Conservation (phyloP, 2,113 vertebrate species). For the Maccullochella peelii region DNA sequence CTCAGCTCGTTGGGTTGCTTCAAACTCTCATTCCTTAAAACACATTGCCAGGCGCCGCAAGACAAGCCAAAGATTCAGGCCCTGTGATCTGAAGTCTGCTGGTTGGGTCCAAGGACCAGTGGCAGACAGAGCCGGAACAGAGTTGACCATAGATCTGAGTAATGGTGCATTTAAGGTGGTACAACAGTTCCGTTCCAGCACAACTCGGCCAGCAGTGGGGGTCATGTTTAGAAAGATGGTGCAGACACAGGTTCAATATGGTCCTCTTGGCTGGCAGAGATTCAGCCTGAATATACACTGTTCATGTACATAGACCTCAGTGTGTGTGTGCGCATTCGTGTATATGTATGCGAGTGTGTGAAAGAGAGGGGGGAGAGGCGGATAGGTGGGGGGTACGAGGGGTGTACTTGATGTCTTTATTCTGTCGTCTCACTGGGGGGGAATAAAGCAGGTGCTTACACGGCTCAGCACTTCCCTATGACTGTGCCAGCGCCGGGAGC, state of each 20-base stretch:
- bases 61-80: constrained; percentile 48
- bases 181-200: constrained; percentile 35
- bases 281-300: neutral
- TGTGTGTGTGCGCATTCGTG: constrained; percentile 15
- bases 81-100: constrained; percentile 39
- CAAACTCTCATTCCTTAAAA: constrained; percentile 37
- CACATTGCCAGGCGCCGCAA: constrained; percentile 41
- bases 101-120: constrained; percentile 45
- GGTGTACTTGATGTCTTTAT: constrained; percentile 76
- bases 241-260: constrained; percentile 12
- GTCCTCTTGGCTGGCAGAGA: neutral
- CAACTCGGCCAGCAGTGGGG: constrained; percentile 10
- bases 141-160: constrained; percentile 43
- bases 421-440: constrained; percentile 58
- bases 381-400: constrained; percentile 12
- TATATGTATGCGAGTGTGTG: constrained; percentile 21
- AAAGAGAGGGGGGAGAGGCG: constrained; percentile 1
- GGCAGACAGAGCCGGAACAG: constrained; percentile 34
- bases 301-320: neutral
- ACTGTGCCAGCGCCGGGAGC: constrained; percentile 71
- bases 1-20: constrained; percentile 41
- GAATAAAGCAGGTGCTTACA: constrained; percentile 68
- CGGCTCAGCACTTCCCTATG: constrained; percentile 65
- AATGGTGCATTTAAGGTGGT: constrained; percentile 43
- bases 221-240: constrained; percentile 19